Evolutionary conservation across 2,888 invertebrate species (phyloP).

Genomic region (Pristionchus mayeri): DNA sequence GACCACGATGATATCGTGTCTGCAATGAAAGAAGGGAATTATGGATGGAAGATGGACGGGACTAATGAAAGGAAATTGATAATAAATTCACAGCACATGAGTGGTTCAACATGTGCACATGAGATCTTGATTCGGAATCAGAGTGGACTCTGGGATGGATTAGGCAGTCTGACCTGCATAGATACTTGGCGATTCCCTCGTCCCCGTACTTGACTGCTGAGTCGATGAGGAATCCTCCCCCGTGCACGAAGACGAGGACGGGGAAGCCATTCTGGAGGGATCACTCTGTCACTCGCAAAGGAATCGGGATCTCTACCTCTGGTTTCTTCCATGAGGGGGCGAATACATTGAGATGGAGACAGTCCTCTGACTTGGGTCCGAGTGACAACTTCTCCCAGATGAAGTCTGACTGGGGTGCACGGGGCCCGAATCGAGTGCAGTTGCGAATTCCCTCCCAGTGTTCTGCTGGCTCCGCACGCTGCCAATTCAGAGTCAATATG

Average conservation of each 20-base stretch:
- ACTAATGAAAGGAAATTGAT: too few species aligned
- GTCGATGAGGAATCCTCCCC: constrained; percentile 66
- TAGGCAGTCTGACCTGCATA: constrained; percentile 41
- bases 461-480: constrained; percentile 65
- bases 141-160: background rate
- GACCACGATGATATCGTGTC: constrained; percentile 66
- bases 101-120: too few species aligned
- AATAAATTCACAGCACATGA: too few species aligned
- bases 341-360: constrained; percentile 71
- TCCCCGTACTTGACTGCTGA: constrained; percentile 68
- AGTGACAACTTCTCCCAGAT: constrained; percentile 55
- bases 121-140: background rate
- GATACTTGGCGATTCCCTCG: constrained; percentile 64
- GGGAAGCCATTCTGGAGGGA: constrained; percentile 59
- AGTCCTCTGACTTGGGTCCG: constrained; percentile 69
- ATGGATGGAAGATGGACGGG: too few species aligned
- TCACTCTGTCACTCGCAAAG: background rate
- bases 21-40: background rate
- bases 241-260: constrained; percentile 67
- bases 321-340: constrained; percentile 62
- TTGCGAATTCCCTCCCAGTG: constrained; percentile 64
- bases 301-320: constrained; percentile 23
- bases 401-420: constrained; percentile 69
- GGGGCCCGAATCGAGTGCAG: constrained; percentile 58
- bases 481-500: too few species aligned